phyloP scores from a whole-genome alignment of 2,113 vertebrate genomes.

The Rhinichthys klamathensis region DNA sequence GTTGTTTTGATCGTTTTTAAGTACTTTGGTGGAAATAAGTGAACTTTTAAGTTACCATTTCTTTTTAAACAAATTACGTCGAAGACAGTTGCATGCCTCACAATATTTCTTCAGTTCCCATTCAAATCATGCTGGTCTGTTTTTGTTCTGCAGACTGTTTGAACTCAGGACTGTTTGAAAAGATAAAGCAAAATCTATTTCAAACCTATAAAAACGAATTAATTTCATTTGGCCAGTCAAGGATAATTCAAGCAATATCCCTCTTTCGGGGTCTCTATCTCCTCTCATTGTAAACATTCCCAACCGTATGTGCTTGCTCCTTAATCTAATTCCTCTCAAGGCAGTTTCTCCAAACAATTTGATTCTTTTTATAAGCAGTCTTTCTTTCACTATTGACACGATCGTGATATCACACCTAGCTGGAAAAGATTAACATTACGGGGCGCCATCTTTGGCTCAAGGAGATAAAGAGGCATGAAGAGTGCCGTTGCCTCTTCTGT shows the following conservation, averaged over 20 bases:
- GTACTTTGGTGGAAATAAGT: neutral
- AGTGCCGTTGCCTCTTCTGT: neutral
- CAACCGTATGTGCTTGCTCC: neutral
- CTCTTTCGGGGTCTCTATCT: neutral
- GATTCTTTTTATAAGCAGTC: constrained; percentile 38
- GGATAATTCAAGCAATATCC: constrained; percentile 8
- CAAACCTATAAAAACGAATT: constrained; percentile 14
- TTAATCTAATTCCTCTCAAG: constrained; percentile 37
- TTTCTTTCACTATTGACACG: neutral
- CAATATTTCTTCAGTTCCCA: neutral
- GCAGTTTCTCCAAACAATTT: constrained; percentile 36
- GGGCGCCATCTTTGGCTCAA: neutral
- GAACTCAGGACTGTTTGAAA: constrained; percentile 4
- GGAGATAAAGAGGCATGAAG: constrained; percentile 12
- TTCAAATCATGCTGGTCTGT: neutral
- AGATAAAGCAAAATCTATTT: constrained; percentile 19
- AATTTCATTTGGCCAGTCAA: constrained; percentile 21
- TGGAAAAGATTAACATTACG: constrained; percentile 14
- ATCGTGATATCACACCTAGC: neutral
- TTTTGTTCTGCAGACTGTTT: neutral
- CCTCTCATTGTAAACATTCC: neutral
- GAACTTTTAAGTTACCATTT: neutral
- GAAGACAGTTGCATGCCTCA: neutral
- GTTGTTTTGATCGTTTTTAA: neutral
- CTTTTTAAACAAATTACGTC: neutral